Evolutionary conservation across 2,113 vertebrate genomes (phyloP), one percentile per base, ranked within the genome.

Genomic region (Neolamprologus variostigma): DNA sequence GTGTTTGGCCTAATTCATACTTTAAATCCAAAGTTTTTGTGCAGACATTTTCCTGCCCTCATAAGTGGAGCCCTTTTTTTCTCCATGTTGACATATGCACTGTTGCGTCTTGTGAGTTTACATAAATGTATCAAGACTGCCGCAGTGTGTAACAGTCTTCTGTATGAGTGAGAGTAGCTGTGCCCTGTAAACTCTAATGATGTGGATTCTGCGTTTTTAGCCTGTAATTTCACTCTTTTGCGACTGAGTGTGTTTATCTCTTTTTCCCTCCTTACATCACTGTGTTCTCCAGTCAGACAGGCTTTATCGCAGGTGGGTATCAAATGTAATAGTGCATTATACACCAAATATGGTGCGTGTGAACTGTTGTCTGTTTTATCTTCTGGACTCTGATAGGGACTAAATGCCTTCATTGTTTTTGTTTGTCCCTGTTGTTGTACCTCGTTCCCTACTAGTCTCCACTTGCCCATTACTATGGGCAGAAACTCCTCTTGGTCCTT

Each of bases 161-260:
- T 68, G 63, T 21, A 4, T 68, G 35, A 9, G 63, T 23, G 19
- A 68, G 35, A 68, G 63, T 9, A 9, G 63, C 35, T 1, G 63
- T 37, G 63, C 35, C 4, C 19, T 68, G n/a, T 68, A 68, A 68
- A 40, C 35, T 40, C 35, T 68, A 21, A 68, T 68, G 63, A 40
- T 40, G 35, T 14, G 0, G n/a, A 40, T 42, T 71, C n/a, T 23
- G 66, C 2, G 0, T 71, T 42, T 71, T 71, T 16, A 42, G 8
- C n/a, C 66, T 42, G 37, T 4, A 73, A 73, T 73, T 26, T 73
- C 5, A 42, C 37, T 26, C 37, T 73, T 73, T 16, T 73, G 37
- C 1, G 3, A 45, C 21, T 73, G 37, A 45, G 8, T 23, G 37
- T 1, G n/a, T 26, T 45, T 42, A 42, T 16, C 37, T 45, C 7